Evolutionary conservation across 92 coral and sea anemone genomes (phyloP).

Genomic region (Desmophyllum pertusum): DNA sequence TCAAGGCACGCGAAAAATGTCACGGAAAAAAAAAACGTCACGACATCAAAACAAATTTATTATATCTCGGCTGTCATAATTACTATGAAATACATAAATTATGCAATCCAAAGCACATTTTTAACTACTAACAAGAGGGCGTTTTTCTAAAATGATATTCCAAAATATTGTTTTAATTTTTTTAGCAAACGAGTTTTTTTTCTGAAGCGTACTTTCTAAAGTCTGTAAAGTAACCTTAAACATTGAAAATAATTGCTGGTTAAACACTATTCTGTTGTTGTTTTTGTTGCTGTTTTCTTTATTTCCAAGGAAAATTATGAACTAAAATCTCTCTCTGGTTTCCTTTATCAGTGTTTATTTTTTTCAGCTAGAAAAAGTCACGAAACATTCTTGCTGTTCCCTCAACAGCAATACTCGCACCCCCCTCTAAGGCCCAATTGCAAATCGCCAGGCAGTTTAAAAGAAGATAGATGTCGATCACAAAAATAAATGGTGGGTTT

Average conservation of each 20-base stretch:
- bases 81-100: neutral
- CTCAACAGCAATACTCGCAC: conserved; percentile 62
- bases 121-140: neutral
- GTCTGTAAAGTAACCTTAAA: neutral
- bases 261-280: neutral
- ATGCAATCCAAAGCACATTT: too few relatives aligned
- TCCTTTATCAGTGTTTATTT: too few relatives aligned
- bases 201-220: too few relatives aligned
- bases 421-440: conserved; percentile 86
- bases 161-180: neutral
- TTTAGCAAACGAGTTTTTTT: neutral
- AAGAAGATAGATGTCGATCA: conserved; percentile 57
- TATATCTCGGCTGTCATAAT: too few relatives aligned
- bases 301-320: neutral
- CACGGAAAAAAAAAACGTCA: neutral
- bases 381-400: neutral
- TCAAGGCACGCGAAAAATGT: neutral
- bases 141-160: too few relatives aligned
- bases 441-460: conserved; percentile 32
- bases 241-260: neutral
- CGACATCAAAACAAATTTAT: neutral
- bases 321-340: too few relatives aligned
- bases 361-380: conserved; percentile 10
- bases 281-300: neutral
- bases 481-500: neutral